A percentile compares a stretch with the other conserved stretches of the same genome.
Evolutionary conservation across 2,797 vertebrate genomes (phyloP).

Genomic region (Loris lydekkerianus): DNA sequence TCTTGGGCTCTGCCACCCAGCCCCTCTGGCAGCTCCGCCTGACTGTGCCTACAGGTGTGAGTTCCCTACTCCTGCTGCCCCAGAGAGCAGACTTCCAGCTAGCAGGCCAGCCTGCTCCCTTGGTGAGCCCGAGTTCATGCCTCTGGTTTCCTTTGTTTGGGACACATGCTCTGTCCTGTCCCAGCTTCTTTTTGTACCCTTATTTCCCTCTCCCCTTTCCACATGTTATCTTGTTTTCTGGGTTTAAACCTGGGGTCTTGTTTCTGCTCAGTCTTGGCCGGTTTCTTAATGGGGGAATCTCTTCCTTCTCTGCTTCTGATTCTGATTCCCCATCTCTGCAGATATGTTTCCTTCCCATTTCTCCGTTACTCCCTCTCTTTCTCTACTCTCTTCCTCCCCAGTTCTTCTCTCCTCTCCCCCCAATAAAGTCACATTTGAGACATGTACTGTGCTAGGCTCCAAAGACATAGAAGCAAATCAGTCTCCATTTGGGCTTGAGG

Average conservation of each 20-base stretch:
- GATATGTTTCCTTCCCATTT: neutral
- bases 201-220: neutral
- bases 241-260: neutral
- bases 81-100: neutral
- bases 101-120: neutral
- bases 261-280: rapidly evolving
- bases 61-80: too few species aligned
- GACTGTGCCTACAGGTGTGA: neutral
- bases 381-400: neutral
- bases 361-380: neutral
- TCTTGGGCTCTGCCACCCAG: neutral
- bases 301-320: neutral
- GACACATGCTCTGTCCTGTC: neutral
- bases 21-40: neutral
- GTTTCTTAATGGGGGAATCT: neutral
- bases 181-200: neutral
- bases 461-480: neutral
- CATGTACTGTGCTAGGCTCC: neutral
- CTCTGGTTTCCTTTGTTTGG: neutral
- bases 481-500: neutral
- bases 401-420: neutral
- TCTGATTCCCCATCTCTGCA: rapidly evolving
- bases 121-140: rapidly evolving
- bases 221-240: neutral
- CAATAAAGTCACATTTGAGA: rapidly evolving